Base-by-base conservation (phyloP, 2,888 invertebrate species). In the Coelopa pilipes region DNA sequence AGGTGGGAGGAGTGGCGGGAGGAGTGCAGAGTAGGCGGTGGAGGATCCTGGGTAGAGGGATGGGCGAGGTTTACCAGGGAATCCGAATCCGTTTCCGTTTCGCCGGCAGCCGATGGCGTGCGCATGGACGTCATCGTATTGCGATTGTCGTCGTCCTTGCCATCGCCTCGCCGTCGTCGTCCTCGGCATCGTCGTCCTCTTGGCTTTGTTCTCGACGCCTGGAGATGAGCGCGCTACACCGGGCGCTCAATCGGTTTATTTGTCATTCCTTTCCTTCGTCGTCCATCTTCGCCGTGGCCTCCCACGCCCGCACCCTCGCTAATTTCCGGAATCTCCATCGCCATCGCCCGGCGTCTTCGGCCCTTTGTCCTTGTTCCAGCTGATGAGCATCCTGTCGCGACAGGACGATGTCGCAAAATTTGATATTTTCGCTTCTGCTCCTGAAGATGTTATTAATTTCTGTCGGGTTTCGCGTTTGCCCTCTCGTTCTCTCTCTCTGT, bases 341-440 rank as follows among this genome's bases (percentile, higher is more conserved):
- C 34, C n/a, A n/a, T 21, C 50, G 4, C 21, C 46, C 11, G 5
- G 13, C 17, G n/a, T 24, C 13, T 24, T 34, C 62, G 34, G 50
- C 12, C 71, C 55, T 50, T 45, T 15, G 50, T 17, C 71, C 55
- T 50, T 45, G 21, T 63, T n/a, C 46, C 65, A 65, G 71, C 53
- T 65, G 63, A 63, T 65, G 55, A 63, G 55, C 71, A 65, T 71
- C 65, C 55, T 55, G 63, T 55, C 46, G 63, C 13, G 9, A 21
- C 45, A 65, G 53, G 59, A 59, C 34, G 34, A 34, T 34, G 34
- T 34, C 34, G 34, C 34, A 45, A 19, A 17, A 50, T 15, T 7
- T 55, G 13, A 24, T 66, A 66, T 49, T 65, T 71, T 53, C 50
- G 63, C 15, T 49, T 53, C 46, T 65, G 1, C 5, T 65, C 9